Conservation (phyloP, 2,113 vertebrate species). For the Eretmodus cyanostictus region DNA sequence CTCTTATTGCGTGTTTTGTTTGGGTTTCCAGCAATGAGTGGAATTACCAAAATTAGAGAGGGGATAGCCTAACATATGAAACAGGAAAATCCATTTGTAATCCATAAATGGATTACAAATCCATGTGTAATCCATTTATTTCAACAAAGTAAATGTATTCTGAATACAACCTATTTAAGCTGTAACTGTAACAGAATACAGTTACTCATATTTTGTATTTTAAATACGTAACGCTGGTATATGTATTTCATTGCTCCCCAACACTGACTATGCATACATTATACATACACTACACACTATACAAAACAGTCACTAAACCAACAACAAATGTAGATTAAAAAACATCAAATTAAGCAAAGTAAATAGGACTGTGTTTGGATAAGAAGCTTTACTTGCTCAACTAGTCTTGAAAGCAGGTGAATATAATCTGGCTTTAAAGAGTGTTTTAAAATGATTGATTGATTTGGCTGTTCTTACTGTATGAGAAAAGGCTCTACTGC, state of each 20-base stretch:
- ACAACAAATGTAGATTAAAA: background rate
- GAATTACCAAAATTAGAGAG: background rate
- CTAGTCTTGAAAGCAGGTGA: background rate
- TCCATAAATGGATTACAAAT: too few relatives aligned
- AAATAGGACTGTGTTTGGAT: background rate
- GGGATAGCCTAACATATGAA: background rate
- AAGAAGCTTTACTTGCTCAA: background rate
- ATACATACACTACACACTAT: background rate
- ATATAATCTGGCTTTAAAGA: background rate
- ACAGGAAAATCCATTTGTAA: background rate
- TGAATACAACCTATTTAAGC: background rate
- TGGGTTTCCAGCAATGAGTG: background rate
- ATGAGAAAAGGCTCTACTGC: background rate
- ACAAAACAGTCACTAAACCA: background rate
- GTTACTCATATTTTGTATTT: background rate
- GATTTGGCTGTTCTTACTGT: background rate
- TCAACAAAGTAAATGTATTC: background rate
- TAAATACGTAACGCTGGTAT: background rate
- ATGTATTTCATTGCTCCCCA: background rate
- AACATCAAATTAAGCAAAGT: background rate
- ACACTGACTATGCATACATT: background rate
- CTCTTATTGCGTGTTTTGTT: background rate
- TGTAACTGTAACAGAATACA: background rate
- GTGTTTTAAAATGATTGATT: background rate
- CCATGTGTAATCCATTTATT: background rate